A percentile compares a stretch with the other conserved stretches of the same genome.
These are phyloP conservation scores for Tetramorium bicarinatum DNA, from an alignment of 2,888 invertebrate species.

Conservation along the genomic window DNA sequence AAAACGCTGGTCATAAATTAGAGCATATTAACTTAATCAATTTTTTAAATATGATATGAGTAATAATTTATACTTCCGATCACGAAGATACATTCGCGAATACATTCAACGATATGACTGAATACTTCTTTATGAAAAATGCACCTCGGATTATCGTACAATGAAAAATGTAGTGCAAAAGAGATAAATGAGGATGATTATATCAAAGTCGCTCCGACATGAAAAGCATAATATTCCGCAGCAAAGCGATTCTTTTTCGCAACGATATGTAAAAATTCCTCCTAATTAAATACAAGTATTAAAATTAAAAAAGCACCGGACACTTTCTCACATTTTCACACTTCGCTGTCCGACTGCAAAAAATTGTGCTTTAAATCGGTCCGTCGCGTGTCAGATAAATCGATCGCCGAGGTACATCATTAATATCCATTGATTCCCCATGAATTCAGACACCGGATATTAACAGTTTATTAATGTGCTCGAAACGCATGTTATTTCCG, in stretches of 20 bases:
- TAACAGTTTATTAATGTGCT: background rate
- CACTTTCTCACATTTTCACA: background rate
- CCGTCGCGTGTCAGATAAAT: background rate
- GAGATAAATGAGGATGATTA: slow-evolving; percentile 12
- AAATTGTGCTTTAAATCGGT: background rate
- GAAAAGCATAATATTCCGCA: background rate
- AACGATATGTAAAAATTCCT: background rate
- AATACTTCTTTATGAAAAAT: slow-evolving; percentile 22
- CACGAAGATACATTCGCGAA: background rate
- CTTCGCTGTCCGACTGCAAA: background rate
- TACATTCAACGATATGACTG: background rate
- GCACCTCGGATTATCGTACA: slow-evolving; percentile 11
- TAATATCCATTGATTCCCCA: slow-evolving; percentile 16
- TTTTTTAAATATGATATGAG: background rate
- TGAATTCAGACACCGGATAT: background rate
- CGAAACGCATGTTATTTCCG: background rate
- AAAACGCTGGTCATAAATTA: slow-evolving; percentile 16
- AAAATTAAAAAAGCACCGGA: slow-evolving; percentile 1
- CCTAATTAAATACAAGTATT: slow-evolving; percentile 23
- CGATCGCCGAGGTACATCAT: slow-evolving; percentile 10
- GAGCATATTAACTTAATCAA: background rate
- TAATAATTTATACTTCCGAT: slow-evolving; percentile 5
- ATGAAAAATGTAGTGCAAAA: background rate
- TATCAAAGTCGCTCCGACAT: background rate
- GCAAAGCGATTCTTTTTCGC: background rate